phyloP scores from a whole-genome alignment of 2,113 vertebrate genomes.

The Anhinga rufa region DNA sequence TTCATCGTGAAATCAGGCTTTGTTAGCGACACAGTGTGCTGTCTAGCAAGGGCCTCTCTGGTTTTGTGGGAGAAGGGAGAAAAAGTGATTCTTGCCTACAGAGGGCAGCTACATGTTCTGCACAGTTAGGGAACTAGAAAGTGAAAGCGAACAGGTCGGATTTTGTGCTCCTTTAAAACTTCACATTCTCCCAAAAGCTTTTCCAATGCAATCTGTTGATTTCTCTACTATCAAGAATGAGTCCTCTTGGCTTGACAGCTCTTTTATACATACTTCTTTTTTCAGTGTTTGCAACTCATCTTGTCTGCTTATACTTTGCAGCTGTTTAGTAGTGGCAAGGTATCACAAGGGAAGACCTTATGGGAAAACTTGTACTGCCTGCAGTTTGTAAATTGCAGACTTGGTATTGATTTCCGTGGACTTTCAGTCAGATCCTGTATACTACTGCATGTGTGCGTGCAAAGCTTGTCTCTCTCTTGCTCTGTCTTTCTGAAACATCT shows the following conservation, averaged over 20 bases:
- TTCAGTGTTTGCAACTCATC: neutral
- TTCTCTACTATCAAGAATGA: neutral
- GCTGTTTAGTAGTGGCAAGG: neutral
- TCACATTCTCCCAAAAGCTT: neutral
- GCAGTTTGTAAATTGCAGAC: neutral
- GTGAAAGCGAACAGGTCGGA: neutral
- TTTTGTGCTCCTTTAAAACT: neutral
- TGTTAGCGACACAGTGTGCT: rapidly evolving
- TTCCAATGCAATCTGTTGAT: neutral
- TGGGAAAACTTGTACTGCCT: neutral
- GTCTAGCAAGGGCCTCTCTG: neutral
- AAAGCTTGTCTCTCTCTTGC: neutral
- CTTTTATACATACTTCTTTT: neutral
- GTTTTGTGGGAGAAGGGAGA: neutral
- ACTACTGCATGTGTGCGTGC: neutral
- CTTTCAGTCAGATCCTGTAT: neutral
- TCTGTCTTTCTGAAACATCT: neutral
- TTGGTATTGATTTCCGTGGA: neutral
- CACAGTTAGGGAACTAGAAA: neutral
- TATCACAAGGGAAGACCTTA: neutral
- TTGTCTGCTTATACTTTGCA: neutral
- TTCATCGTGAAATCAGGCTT: neutral
- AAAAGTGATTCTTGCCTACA: neutral
- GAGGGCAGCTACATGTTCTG: neutral
- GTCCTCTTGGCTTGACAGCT: neutral